Evolutionary conservation across 2,797 vertebrate genomes (phyloP), one percentile per base, ranked within the genome.

Genomic region (Nannoperca australis): DNA sequence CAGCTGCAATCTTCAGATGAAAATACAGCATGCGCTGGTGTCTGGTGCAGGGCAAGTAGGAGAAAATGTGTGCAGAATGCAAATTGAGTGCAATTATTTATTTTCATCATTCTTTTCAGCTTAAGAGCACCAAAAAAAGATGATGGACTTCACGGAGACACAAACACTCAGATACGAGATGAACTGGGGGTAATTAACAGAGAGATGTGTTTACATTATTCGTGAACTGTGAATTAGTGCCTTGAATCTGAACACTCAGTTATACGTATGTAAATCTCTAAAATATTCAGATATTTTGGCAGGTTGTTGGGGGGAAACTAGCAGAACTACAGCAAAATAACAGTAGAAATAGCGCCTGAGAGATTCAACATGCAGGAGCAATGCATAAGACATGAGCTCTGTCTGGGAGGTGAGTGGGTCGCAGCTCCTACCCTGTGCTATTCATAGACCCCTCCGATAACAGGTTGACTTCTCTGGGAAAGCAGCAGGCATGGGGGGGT

Each of bases 401-500:
- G 87, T 85, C 66, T 40, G 87, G 78, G 86, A 89, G 88, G 88
- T 82, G 90, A 91, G 91, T 81, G 90, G 88, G 90, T 84, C 76
- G 72, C 86, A 74, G 84, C 81, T 87, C 78, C 81, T 85, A 70
- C 83, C 73, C 79, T 59, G 80, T 76, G 86, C 92, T 93, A 93
- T 92, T 94, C 93, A 91, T 92, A 91, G 90, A 89, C 79, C 70
- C 65, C 68, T 85, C 79, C 72, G 84, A 93, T 94, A 93, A 89
- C 93, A 92, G 90, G 91, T 93, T 87, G 88, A 91, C 85, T 90
- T 91, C 85, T 90, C 81, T 88, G 86, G 85, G 89, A 92, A 88
- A 85, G 82, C 81, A 88, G 88, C 65, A 64, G 84, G 81, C 76
- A 76, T 49, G 64, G 63, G 68, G 36, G 24, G 5, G 58, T 9